Evolutionary conservation across 2,113 vertebrate genomes (phyloP).

Genomic region (Etia nguti): DNA sequence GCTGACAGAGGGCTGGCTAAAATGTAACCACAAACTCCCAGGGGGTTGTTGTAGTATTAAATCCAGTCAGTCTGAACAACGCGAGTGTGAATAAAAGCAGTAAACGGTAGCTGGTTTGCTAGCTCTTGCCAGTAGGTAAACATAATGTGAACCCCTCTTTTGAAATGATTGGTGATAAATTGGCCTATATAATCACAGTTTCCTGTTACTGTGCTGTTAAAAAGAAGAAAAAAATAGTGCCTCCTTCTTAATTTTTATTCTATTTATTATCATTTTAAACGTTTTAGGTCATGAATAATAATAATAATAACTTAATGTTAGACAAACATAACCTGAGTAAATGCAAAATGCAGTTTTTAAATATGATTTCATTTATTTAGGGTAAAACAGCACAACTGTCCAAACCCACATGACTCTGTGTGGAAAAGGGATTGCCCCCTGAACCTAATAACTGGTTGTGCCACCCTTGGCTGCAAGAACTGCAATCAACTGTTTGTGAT

Average conservation of each 20-base stretch:
- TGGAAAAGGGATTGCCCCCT: neutral
- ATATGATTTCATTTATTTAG: neutral
- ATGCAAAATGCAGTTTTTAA: neutral
- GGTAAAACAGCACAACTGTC: neutral
- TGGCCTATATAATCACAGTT: neutral
- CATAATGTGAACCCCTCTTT: neutral
- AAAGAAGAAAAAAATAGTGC: neutral
- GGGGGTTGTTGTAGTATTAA: neutral
- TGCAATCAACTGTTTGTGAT: neutral
- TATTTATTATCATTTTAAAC: neutral
- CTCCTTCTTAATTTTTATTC: neutral
- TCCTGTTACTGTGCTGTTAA: neutral
- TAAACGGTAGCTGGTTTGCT: neutral
- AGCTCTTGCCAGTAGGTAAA: neutral
- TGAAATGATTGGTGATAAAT: neutral
- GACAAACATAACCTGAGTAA: neutral
- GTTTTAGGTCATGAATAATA: neutral
- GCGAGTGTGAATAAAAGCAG: neutral
- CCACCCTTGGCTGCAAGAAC: neutral
- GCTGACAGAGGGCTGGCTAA: neutral
- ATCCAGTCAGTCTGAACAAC: neutral
- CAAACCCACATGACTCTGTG: neutral
- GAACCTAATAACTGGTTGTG: neutral
- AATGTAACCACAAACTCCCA: neutral
- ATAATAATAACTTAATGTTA: neutral